Evolutionary conservation across 64 coral and sea anemone species (phyloP), one percentile per base, ranked within the genome.

Genomic region (Montipora cactus): DNA sequence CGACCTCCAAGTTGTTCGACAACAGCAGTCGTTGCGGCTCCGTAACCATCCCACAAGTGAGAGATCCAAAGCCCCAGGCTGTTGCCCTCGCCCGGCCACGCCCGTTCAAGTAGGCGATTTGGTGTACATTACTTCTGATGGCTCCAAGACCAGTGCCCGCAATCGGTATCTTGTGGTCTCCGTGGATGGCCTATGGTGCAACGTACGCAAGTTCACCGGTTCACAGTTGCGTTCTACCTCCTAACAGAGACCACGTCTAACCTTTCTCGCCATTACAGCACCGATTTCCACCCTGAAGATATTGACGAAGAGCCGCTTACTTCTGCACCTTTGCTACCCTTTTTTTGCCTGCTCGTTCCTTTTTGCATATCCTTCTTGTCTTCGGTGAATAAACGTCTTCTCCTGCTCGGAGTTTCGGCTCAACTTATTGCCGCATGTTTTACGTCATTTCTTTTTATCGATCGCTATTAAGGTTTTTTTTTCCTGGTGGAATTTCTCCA

Each of bases 21-120:
- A 83, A 57, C 77, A 95, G 61, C 80, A 95, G 44, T 25, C 89
- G 46, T 46, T 44, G 53, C 80, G 74, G 11, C 74, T 90, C 12
- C 28, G 89, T 67, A 90, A 94, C 80, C 87, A 94, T 44, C 88
- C 80, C 6, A 28, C 53, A 25, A 86, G 80, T 79, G 88, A 95
- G 23, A 85, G 48, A 10, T 95, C 93, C 49, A 78, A 95, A 74
- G 88, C 88, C 2, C 75, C 93, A 18, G 19, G 69, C 18, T 25
- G 69, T 3, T 72, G 69, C 37, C 69, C 22, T 72, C 22, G 20
- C 6, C 69, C 7, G 7, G 18, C 69, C 50, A 23, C 37, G 69
- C 25, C 23, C 23, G 15, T 46, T 79, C 18, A 79, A 45, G 25
- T 44, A n/a, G n/a, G n/a, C n/a, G n/a, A n/a, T n/a, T n/a, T n/a